Base-by-base conservation (phyloP, 2,888 invertebrate species). In the Parnassius smintheus region DNA sequence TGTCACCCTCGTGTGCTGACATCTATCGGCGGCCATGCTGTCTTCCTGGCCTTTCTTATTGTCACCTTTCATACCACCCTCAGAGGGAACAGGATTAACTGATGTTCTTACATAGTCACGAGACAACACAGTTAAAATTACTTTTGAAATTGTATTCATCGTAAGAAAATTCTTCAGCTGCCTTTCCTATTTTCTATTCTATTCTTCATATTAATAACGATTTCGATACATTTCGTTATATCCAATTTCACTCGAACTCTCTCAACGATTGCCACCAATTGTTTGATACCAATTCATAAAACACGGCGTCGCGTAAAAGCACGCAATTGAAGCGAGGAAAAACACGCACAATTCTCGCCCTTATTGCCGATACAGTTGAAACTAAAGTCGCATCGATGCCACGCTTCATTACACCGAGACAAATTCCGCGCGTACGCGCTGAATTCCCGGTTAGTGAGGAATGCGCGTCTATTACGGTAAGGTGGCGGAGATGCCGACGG, bases 381-480 rank as follows among this genome's bases (percentile, higher is more conserved):
- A 48, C 48, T 60, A 44, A 56, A 59, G 50, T 42, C 10, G 12
- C 42, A 13, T 45, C 10, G 55, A 35, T 56, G 53, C 13, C 25
- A 51, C 62, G 13, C 63, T 41, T 53, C 9, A 49, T 62, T 68
- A 70, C 72, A 70, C 70, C 73, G 68, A 73, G 74, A 65, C 74
- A 70, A 76, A 77, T 76, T 69, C 70, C 72, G 73, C 74, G 71
- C 71, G 70, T 70, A 70, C 71, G 70, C 72, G 76, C 80, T 72
- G 73, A 73, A 75, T 82, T 78, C 78, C 73, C 73, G 71, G 75
- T 71, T 75, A 75, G 72, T 64, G 69, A 66, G 82, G 86, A 83
- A 84, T 86, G 84, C 80, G 79, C 79, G 75, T 77, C 80, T 81
- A 78, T 81, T 78, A 79, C 76, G 71, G 73, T 70, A 72, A 78